Percentiles rank a stretch among this genome's conserved stretches.
These are phyloP conservation scores for Dendrocincla tyrannina DNA, from an alignment of 2,797 vertebrate species.

Conservation along the genomic window DNA sequence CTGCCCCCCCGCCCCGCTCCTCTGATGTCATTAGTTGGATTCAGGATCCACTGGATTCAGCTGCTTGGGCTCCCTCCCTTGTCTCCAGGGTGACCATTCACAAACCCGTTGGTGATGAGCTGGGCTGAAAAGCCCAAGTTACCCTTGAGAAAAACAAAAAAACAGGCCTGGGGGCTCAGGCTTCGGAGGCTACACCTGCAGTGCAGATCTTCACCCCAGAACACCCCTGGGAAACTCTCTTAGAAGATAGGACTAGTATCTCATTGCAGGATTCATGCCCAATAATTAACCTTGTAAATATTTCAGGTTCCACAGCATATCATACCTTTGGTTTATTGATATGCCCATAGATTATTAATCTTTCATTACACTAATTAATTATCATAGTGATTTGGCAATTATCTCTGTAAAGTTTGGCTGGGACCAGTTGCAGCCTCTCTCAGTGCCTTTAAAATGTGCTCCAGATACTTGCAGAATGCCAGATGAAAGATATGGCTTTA, in stretches of 20 bases:
- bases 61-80: background rate
- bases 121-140: background rate
- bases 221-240: background rate
- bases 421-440: background rate
- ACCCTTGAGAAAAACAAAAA: background rate
- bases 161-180: rapidly evolving
- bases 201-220: background rate
- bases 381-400: constrained; percentile 7
- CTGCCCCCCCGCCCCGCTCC: rapidly evolving
- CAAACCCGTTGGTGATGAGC: background rate
- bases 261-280: background rate
- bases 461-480: background rate
- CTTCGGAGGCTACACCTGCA: background rate
- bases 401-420: background rate
- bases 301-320: constrained; percentile 1
- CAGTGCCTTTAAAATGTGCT: background rate
- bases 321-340: constrained; percentile 28
- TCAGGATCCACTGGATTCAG: rapidly evolving
- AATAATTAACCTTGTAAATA: constrained; percentile 25
- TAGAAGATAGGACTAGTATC: background rate
- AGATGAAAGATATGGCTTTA: constrained; percentile 1
- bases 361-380: constrained; percentile 54
- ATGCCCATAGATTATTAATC: constrained; percentile 16
- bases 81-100: background rate
- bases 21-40: background rate